A percentile compares a stretch with the other conserved stretches of the same genome.
Conservation (phyloP, 2,113 vertebrate genomes). For the Cathartes aura region DNA sequence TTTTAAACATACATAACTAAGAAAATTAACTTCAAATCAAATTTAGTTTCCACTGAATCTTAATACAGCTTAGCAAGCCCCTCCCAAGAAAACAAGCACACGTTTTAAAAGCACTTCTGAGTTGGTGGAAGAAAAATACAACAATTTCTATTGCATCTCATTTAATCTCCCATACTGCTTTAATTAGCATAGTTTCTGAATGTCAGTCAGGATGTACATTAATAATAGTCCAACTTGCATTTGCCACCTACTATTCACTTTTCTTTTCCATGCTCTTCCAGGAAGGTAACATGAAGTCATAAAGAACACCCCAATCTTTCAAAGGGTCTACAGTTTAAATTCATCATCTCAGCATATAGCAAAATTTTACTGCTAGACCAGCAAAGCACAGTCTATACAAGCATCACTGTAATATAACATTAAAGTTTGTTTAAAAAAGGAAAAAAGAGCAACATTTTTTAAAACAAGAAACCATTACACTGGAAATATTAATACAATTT, state of each 20-base stretch:
- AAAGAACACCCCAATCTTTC: background rate
- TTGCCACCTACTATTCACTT: background rate
- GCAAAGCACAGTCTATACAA: background rate
- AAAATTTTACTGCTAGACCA: background rate
- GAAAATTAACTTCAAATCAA: background rate
- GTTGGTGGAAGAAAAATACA: background rate
- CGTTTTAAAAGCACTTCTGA: background rate
- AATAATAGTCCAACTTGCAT: background rate
- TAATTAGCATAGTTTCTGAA: background rate
- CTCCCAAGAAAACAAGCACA: background rate
- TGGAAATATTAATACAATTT: background rate
- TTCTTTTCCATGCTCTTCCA: background rate
- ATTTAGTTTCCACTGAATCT: background rate
- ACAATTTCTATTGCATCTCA: background rate
- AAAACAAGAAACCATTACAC: background rate
- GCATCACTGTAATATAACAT: background rate
- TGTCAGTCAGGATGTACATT: background rate
- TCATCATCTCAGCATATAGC: background rate
- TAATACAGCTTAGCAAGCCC: background rate
- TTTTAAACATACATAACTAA: background rate
- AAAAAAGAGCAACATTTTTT: background rate
- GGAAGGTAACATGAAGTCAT: background rate
- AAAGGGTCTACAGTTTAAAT: background rate
- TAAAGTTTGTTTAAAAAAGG: background rate
- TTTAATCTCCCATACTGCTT: background rate